Base-by-base conservation (phyloP, 2,888 invertebrate species). In the Monopis laevigella region DNA sequence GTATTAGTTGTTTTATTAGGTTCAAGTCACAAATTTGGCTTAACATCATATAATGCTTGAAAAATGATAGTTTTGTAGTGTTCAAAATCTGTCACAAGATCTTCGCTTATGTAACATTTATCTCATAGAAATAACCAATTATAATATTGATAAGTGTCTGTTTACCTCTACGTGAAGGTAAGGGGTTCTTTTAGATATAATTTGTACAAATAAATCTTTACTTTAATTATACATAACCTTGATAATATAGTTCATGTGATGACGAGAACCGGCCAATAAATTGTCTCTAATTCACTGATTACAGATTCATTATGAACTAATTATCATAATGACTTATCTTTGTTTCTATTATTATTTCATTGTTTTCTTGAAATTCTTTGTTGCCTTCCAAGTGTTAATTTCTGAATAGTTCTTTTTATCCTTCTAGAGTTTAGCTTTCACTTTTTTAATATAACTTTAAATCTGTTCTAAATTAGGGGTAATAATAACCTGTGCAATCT, bases 161-260 rank as follows among this genome's bases (percentile, higher is more conserved):
- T 75, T 72, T 73, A 72, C 67, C 62, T 59, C 54, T 53, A 53
- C 50, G 50, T 51, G 2, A 60, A 74, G 75, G 75, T 75, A 75
- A 77, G 78, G 56, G 32, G 14, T 32, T 3, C 8, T 32, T n/a
- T 32, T 32, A n/a, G n/a, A n/a, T n/a, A n/a, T 16, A 32, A 17
- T 32, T 13, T n/a, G 11, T 7, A 2, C 3, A 8, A 29, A 13
- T 29, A 14, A 11, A 4, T 4, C 5, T 29, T 13, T 32, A 17
- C 14, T 3, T 30, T 4, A 5, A 30, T 30, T 30, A 32, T 17
- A 8, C 14, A 11, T 32, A 32, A 32, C 32, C 32, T 32, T 21
- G 24, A 21, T 21, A 7, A 17, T 4, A 10, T 10, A 17, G n/a
- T 30, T n/a, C 32, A 17, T 17, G 3, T 30, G 32, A 32, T 10